Percentiles rank a stretch among this genome's conserved stretches.
Conservation (phyloP, 2,888 invertebrate species). For the Halictus quadricinctus region DNA sequence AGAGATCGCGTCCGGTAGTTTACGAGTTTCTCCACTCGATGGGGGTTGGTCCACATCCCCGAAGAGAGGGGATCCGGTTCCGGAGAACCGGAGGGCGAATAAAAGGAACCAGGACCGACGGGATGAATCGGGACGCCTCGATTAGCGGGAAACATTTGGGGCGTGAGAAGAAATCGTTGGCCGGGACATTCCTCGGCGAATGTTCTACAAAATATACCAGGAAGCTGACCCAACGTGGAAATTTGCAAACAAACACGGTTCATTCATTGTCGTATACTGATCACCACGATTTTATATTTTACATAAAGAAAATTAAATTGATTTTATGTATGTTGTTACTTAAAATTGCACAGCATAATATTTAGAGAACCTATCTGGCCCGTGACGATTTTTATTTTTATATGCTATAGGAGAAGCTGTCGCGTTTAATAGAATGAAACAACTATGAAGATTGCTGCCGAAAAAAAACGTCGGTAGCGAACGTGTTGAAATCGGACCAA, state of each 20-base stretch:
- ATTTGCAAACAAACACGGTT: background rate
- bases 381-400: too few relatives aligned
- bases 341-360: too few relatives aligned
- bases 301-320: too few relatives aligned
- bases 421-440: too few relatives aligned
- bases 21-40: constrained; percentile 64
- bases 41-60: background rate
- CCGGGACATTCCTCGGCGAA: background rate
- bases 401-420: too few relatives aligned
- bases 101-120: background rate
- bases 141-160: constrained; percentile 19
- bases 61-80: constrained; percentile 6
- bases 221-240: background rate
- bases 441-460: too few relatives aligned
- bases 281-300: too few relatives aligned
- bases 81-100: background rate
- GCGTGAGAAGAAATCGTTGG: background rate
- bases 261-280: too few relatives aligned
- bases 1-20: constrained; percentile 66
- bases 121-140: constrained; percentile 17
- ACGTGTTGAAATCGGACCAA: too few relatives aligned
- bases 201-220: background rate
- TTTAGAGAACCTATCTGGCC: too few relatives aligned
- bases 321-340: background rate
- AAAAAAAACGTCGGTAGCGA: too few relatives aligned